These are phyloP conservation scores for Papio anubis DNA, from an alignment of 2,113 vertebrate genomes.

Conservation along the genomic window DNA sequence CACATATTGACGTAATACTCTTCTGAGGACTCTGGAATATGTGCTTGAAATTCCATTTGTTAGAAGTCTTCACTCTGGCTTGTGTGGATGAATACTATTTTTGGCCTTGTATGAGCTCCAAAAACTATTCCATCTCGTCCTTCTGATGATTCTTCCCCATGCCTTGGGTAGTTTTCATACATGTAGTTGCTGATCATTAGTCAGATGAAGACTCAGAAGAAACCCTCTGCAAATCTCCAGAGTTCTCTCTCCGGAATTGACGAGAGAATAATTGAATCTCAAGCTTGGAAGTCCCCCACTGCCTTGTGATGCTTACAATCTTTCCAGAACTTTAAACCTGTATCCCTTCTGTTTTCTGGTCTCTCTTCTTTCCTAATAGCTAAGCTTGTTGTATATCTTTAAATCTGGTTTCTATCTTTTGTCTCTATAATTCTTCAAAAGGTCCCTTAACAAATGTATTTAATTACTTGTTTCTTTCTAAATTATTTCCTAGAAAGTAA, in stretches of 20 bases:
- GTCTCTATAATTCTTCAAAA: neutral
- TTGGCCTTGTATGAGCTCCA: neutral
- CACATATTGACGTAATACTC: neutral
- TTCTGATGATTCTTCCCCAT: neutral
- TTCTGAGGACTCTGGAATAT: neutral
- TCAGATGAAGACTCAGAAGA: neutral
- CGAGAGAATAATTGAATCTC: neutral
- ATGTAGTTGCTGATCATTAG: neutral
- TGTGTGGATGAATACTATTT: neutral
- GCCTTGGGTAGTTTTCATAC: neutral
- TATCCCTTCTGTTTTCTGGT: neutral
- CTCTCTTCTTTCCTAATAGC: neutral
- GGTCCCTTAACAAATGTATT: neutral
- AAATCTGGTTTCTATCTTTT: neutral
- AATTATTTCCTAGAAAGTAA: slow-evolving; percentile 19
- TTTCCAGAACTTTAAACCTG: neutral
- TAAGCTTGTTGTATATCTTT: neutral
- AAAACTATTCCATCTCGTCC: neutral
- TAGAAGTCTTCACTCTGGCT: neutral
- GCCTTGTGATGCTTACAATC: neutral
- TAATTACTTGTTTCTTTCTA: neutral
- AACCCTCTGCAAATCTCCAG: neutral
- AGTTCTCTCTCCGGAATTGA: neutral
- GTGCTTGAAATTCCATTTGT: neutral
- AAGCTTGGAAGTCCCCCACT: neutral